A percentile compares a stretch with the other conserved stretches of the same genome.
Conservation (phyloP, 2,888 invertebrate species). For the Entomobrya proxima region DNA sequence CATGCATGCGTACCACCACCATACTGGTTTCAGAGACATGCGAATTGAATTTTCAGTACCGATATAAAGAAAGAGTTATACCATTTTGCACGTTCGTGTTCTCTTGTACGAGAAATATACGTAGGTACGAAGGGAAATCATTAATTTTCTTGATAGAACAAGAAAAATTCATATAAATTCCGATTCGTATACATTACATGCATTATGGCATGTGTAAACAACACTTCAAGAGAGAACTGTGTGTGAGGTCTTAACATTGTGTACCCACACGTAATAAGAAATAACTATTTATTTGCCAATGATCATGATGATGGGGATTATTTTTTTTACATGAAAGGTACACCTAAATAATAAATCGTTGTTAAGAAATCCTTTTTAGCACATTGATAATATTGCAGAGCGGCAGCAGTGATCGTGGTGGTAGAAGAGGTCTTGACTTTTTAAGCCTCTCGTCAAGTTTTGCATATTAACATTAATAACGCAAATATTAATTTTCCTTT, state of each 20-base stretch:
- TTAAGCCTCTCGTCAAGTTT: constrained; percentile 37
- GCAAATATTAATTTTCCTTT: constrained; percentile 40
- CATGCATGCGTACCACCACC: not conserved
- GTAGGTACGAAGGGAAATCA: constrained; percentile 48
- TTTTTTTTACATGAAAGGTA: constrained; percentile 6
- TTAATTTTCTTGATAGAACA: constrained; percentile 60
- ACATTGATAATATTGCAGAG: not conserved
- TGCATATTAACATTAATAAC: constrained; percentile 20
- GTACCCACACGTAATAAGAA: not conserved
- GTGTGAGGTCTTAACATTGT: constrained; percentile 50
- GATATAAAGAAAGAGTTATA: not conserved
- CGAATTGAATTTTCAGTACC: constrained; percentile 14
- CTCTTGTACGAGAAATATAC: not conserved
- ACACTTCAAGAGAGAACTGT: constrained; percentile 46
- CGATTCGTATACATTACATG: constrained; percentile 47
- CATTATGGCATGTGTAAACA: constrained; percentile 55
- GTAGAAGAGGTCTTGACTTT: constrained; percentile 38
- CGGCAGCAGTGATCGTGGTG: not conserved
- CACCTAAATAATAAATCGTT: constrained; percentile 40
- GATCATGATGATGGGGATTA: constrained; percentile 9
- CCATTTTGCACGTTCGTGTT: not conserved
- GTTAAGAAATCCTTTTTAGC: constrained; percentile 42
- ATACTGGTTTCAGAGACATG: not conserved
- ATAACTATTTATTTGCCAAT: constrained; percentile 40
- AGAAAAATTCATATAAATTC: constrained; percentile 60